Conservation (phyloP, 2,113 vertebrate species). For the Paramormyrops kingsleyae region DNA sequence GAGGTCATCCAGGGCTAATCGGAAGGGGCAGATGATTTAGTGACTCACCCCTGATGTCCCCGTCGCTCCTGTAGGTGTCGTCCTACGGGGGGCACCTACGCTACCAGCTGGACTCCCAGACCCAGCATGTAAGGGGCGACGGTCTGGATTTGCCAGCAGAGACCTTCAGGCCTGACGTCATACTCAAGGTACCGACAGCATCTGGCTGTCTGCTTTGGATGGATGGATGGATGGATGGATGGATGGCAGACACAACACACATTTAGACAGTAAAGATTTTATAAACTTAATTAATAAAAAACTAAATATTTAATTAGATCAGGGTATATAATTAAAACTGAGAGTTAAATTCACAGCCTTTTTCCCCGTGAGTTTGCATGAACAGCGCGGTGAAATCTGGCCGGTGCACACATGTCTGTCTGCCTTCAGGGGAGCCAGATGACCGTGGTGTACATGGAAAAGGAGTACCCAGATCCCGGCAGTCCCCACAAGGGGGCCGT, state of each 20-base stretch:
- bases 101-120: slow-evolving; percentile 77
- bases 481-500: slow-evolving; percentile 64
- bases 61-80: slow-evolving; percentile 66
- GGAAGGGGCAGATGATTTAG: not conserved
- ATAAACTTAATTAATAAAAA: not conserved
- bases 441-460: slow-evolving; percentile 83
- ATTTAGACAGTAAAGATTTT: not conserved
- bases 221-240: not conserved
- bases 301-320: not conserved
- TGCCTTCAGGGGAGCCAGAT: slow-evolving; percentile 85
- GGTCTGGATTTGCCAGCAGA: slow-evolving; percentile 71
- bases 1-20: not conserved
- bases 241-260: not conserved
- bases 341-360: not conserved
- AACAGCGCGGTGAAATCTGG: not conserved
- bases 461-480: slow-evolving; percentile 67
- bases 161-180: slow-evolving; percentile 71
- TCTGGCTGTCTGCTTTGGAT: not conserved
- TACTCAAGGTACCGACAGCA: slow-evolving; percentile 71
- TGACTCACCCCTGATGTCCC: not conserved
- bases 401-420: not conserved
- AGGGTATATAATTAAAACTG: not conserved
- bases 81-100: slow-evolving; percentile 81
- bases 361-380: not conserved
- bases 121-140: slow-evolving; percentile 70